Evolutionary conservation across 2,888 invertebrate species (phyloP).

Genomic region (Drosophila crucigera): DNA sequence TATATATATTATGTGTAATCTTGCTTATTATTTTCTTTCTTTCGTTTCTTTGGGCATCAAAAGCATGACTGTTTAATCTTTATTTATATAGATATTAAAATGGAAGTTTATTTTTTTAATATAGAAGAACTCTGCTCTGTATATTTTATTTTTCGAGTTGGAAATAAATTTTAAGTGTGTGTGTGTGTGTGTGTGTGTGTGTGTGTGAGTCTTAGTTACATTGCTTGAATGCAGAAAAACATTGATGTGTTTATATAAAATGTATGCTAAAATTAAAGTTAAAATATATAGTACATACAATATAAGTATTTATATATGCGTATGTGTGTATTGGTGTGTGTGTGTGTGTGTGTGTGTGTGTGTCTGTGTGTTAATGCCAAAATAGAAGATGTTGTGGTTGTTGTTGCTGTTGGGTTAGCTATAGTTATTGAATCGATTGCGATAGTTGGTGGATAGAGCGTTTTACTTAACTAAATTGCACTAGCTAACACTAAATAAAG

Average conservation of each 20-base stretch:
- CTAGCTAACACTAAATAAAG: conserved; percentile 85
- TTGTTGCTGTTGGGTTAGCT: conserved; percentile 22
- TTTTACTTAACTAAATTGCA: conserved; percentile 82
- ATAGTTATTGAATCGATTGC: conserved; percentile 33
- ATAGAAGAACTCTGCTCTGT: conserved; percentile 28
- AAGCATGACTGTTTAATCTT: conserved; percentile 73
- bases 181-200: not conserved
- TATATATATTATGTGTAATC: not conserved
- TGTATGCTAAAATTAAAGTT: conserved; percentile 66
- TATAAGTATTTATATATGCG: conserved; percentile 22
- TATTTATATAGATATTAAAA: conserved; percentile 51
- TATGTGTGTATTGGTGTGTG: conserved; percentile 33
- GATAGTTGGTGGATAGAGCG: conserved; percentile 45
- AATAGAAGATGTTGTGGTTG: conserved; percentile 9
- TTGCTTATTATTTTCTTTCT: conserved; percentile 15
- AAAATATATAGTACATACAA: conserved; percentile 63
- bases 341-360: conserved; percentile 36
- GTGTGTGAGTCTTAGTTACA: conserved; percentile 25
- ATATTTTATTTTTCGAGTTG: conserved; percentile 50
- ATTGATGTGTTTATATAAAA: conserved; percentile 43
- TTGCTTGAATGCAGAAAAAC: conserved; percentile 45
- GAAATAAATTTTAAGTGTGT: conserved; percentile 31
- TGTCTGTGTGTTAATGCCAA: conserved; percentile 61
- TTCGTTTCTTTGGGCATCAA: conserved; percentile 73
- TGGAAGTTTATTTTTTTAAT: conserved; percentile 38